Evolutionary conservation across 2,888 invertebrate species (phyloP), one percentile per base, ranked within the genome.

Genomic region (Cremastinae sp.): DNA sequence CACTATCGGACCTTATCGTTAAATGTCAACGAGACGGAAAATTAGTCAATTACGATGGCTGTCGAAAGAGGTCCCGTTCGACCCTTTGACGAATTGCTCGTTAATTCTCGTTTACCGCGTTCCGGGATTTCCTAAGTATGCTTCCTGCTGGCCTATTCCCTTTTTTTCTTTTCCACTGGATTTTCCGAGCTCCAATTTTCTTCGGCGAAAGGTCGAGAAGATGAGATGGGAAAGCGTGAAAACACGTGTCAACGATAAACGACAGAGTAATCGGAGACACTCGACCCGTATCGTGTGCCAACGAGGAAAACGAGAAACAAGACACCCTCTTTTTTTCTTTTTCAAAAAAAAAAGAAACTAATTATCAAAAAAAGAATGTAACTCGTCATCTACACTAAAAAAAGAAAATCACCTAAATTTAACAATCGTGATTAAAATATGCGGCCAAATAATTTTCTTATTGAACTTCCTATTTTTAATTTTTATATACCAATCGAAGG

Each of bases 181-280:
- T 64, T 66, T 53, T 65, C 16, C 8, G 41, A 7, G 49, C 35
- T 64, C 43, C 41, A 7, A 51, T 74, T 76, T 78, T 74, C 70
- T 79, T 79, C 79, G 65, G 37, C 79, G 79, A 79, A 77, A 74
- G 74, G 68, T 66, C 72, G 45, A 55, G 55, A 61, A 59, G 14
- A 22, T 69, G 45, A 55, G 47, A 55, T 22, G 22, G 41, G 62
- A 70, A 49, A 47, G 78, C 61, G 74, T 66, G 68, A 78, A 74
- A 76, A 72, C 79, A 79, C 76, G 74, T 79, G 79, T 79, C 72
- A 62, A 65, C 45, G 10, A 53, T 9, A 18, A 58, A 66, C 45
- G 62, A 59, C 35, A 9, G 37, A n/a, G 75, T 70, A 74, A 77
- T 65, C 14, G 65, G 74, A 77, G 35, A 73, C 70, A 43, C 35